Conservation (phyloP, 1,140 invertebrate species). For the Lutraria rhynchaena region DNA sequence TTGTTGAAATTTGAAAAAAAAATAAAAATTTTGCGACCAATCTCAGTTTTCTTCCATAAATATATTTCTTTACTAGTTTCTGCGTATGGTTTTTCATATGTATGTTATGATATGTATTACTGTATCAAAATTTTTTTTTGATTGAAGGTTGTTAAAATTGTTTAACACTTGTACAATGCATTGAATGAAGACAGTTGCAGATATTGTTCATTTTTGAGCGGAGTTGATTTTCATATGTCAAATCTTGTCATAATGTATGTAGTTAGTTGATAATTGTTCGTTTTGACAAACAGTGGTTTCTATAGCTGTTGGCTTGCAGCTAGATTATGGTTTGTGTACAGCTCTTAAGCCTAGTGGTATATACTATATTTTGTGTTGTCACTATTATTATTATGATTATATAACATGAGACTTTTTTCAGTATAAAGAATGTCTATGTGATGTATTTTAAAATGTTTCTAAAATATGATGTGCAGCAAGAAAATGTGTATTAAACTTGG, state of each 20-base stretch:
- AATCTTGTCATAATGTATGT: constrained; percentile 49
- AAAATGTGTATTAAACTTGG: too few relatives aligned
- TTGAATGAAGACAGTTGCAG: not conserved
- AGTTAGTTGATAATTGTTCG: constrained; percentile 39
- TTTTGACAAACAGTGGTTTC: too few relatives aligned
- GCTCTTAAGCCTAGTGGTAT: constrained; percentile 27
- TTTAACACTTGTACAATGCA: not conserved
- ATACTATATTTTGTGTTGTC: constrained; percentile 46
- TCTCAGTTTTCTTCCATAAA: too few relatives aligned
- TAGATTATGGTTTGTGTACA: constrained; percentile 35
- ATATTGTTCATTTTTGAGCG: constrained; percentile 40
- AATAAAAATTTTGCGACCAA: too few relatives aligned
- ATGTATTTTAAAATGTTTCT: constrained; percentile 36
- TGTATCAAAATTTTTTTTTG: not conserved
- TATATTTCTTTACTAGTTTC: constrained; percentile 11
- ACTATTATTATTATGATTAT: constrained; percentile 17
- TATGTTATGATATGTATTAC: too few relatives aligned
- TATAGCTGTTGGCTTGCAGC: too few relatives aligned
- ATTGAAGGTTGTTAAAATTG: not conserved
- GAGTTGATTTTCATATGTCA: constrained; percentile 34
- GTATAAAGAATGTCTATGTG: constrained; percentile 21
- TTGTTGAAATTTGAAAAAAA: too few relatives aligned
- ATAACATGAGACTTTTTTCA: constrained; percentile 29
- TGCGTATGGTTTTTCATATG: not conserved
- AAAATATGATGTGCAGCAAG: too few relatives aligned